Evolutionary conservation across 2,888 invertebrate genomes (phyloP).

Genomic region (Ophioninae sp.): DNA sequence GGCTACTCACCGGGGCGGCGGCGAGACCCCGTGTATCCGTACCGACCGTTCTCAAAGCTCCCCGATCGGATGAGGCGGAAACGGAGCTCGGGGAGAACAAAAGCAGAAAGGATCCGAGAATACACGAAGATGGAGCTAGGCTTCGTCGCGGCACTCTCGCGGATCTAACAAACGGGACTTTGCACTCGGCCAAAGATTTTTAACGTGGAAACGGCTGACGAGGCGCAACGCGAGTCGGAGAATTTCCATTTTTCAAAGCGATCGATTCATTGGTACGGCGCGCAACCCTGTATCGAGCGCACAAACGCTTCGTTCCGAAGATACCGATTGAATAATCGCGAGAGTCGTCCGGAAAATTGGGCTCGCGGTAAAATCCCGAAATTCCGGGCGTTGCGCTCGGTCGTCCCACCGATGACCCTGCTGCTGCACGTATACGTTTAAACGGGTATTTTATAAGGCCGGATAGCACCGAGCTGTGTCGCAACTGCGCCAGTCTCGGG

Average conservation of each 20-base stretch:
- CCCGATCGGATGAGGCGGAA: conserved; percentile 13
- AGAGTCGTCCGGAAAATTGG: too few relatives aligned
- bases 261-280: background rate
- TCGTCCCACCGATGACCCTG: background rate
- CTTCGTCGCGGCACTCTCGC: conserved; percentile 10
- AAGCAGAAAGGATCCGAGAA: conserved; percentile 45
- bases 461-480: conserved; percentile 56
- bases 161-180: background rate
- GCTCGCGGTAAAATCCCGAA: background rate
- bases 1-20: conserved; percentile 32
- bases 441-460: conserved; percentile 51
- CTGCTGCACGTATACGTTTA: too few relatives aligned
- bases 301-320: too few relatives aligned
- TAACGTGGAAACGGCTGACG: too few relatives aligned
- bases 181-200: too few relatives aligned
- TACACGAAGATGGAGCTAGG: conserved; percentile 61
- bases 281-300: too few relatives aligned
- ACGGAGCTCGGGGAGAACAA: conserved; percentile 28
- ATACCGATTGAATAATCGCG: too few relatives aligned
- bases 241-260: background rate
- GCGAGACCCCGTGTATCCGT: conserved; percentile 44
- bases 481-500: conserved; percentile 50
- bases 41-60: conserved; percentile 55
- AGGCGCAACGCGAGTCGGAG: too few relatives aligned
- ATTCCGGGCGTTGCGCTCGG: background rate